Evolutionary conservation across 2,113 vertebrate species (phyloP), one percentile per base, ranked within the genome.

Genomic region (Plecotus auritus): DNA sequence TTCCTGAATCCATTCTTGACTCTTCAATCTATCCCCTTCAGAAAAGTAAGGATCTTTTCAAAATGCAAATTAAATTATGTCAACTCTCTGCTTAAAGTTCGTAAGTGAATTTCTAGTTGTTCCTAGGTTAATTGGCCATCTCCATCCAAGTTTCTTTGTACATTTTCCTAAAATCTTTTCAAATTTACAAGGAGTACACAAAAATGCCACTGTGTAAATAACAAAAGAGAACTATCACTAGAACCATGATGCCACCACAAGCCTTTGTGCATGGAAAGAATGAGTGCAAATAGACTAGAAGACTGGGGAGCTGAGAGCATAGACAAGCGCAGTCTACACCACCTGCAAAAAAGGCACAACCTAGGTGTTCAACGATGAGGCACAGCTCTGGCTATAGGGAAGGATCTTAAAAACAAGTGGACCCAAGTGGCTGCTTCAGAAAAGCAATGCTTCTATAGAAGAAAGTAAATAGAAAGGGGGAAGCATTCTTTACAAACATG

Each of bases 11-110:
- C 32, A 30, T 42, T 61, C 59, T 67, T 35, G 5, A 61, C 45
- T 73, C 20, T 47, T 64, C 1, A 23, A n/a, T 93, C 28, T 76
- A n/a, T 59, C 83, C 9, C 32, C n/a, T 89, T 73, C 35, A 59
- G 37, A 73, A 9, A 70, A 74, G 54, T 85, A 56, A 85, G 49
- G 49, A 56, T 88, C 26, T 59, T 76, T 86, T 77, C 4, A 86
- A 91, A 95, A 96, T 40, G 40, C 32, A 88, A 91, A 81, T 42
- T 32, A 45, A 81, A 61, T 74, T 42, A 80, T 45, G 42, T 47
- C 20, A 35, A 51, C 32, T 32, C 37, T 85, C 42, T 49, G 59
- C 32, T 54, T 85, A 37, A 76, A 83, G 67, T 47, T 74, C 26
- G 93, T 61, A 54, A 26, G 49, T 88, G 56, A 49, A 56, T 91